A percentile compares a stretch with the other conserved stretches of the same genome.
phyloP scores from a whole-genome alignment of 2,797 vertebrate genomes.

The Lepus townsendii region DNA sequence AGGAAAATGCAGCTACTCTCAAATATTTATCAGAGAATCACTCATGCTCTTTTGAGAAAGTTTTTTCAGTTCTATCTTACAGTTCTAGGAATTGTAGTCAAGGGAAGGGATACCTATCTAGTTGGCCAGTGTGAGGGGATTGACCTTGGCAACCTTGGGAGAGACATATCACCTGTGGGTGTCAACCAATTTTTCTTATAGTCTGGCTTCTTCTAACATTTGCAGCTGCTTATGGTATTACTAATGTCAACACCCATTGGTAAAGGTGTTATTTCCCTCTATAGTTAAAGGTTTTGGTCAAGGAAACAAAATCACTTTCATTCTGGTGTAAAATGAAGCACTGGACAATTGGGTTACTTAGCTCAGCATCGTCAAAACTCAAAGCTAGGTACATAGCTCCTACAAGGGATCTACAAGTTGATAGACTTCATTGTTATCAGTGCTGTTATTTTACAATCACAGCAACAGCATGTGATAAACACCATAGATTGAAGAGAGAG shows the following conservation, averaged over 20 bases:
- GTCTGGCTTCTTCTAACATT: neutral
- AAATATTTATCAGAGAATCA: conserved; percentile 7
- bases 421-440: conserved; percentile 19
- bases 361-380: neutral
- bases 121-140: neutral
- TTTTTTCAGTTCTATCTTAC: neutral
- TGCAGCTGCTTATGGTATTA: neutral
- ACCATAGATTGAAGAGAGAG: neutral
- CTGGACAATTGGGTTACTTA: conserved; percentile 3
- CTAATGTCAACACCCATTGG: neutral
- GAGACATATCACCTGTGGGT: neutral
- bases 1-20: neutral
- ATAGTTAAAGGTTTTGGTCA: conserved; percentile 30
- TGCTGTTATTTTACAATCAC: conserved; percentile 53
- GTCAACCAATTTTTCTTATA: neutral
- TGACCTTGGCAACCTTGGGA: neutral
- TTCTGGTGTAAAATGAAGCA: neutral
- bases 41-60: neutral
- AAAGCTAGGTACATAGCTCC: conserved; percentile 14
- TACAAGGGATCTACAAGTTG: neutral
- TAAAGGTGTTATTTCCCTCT: conserved; percentile 44
- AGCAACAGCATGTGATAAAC: neutral
- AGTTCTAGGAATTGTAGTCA: neutral
- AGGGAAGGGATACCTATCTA: neutral
- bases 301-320: conserved; percentile 52